Base-by-base conservation (phyloP, 2,888 invertebrate species). In the Hemaris fuciformis region DNA sequence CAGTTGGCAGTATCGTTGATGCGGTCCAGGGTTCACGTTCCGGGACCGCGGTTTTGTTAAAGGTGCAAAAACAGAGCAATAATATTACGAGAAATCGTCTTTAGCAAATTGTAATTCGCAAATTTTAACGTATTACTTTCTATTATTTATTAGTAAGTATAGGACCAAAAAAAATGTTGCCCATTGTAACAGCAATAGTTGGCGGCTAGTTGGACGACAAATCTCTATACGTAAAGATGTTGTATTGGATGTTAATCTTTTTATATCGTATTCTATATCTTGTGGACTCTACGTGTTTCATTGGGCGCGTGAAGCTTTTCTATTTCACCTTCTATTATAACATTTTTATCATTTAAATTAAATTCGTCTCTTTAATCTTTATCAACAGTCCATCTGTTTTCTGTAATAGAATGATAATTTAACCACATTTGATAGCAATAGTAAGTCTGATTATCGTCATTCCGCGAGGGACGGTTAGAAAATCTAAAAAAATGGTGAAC, bases 211-310 rank as follows among this genome's bases (percentile, higher is more conserved):
- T 68, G 81, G 74, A n/a, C 38, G 38, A 80, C 73, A 80, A 77
- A 78, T 76, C 71, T 81, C 75, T 77, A 84, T 84, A 85, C 84
- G 83, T 84, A 84, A 84, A 64, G 66, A 68, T 75, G 76, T 81
- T 79, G 73, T 80, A 77, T 76, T 77, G 72, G 70, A 73, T 83
- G 76, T 78, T 76, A 78, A 77, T 76, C 71, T 73, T 77, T 79
- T 79, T 69, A 74, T 75, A 74, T 68, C 69, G 64, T 77, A 74
- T 76, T 77, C 70, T 76, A 73, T 81, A 76, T 77, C 75, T 76
- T 66, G 76, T 67, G 71, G 70, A 69, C 73, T 69, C 72, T 77
- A 69, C 69, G 68, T 73, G 70, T 72, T 72, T 38, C 27, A 53
- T 22, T 38, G 31, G 41, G 53, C 41, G 48, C 60, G 48, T 60